Percentiles rank a stretch among this genome's conserved stretches.
These are phyloP conservation scores for Sapayoa aenigma DNA, from an alignment of 2,113 vertebrate species.

Conservation along the genomic window DNA sequence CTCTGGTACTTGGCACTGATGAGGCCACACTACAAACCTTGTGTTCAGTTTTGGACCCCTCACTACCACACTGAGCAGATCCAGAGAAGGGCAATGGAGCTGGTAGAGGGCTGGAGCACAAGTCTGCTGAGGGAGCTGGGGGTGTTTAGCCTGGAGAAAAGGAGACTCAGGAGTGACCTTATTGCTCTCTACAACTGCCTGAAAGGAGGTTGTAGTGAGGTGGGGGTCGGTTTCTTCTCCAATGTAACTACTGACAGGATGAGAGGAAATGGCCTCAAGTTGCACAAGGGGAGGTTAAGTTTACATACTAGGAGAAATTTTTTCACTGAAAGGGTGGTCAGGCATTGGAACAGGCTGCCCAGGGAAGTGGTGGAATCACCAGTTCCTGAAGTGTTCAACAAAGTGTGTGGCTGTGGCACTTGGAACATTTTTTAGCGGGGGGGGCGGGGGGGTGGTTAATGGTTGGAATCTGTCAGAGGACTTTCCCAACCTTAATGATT, in stretches of 20 bases:
- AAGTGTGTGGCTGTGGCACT: neutral
- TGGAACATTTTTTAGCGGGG: neutral
- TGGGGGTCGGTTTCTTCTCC: neutral
- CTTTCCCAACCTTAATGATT: neutral
- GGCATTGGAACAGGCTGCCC: neutral
- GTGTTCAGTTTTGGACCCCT: too few relatives aligned
- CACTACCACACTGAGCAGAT: too few relatives aligned
- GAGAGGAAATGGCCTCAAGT: neutral
- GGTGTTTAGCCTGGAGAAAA: too few relatives aligned
- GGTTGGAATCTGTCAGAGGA: neutral
- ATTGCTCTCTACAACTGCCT: neutral
- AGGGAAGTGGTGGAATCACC: neutral
- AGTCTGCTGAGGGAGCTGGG: too few relatives aligned
- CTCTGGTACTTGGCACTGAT: too few relatives aligned
- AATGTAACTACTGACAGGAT: neutral
- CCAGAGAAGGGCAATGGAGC: too few relatives aligned
- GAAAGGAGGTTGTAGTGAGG: neutral
- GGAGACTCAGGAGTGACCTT: too few relatives aligned
- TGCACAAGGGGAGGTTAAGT: neutral
- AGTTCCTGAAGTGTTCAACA: neutral
- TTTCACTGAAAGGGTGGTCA: neutral
- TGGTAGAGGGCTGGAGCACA: too few relatives aligned
- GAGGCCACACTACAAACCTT: too few relatives aligned
- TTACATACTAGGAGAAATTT: neutral
- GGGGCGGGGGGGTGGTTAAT: neutral